These are phyloP conservation scores for Heliconius ethilla DNA, from an alignment of 2,888 invertebrate species.

Conservation along the genomic window DNA sequence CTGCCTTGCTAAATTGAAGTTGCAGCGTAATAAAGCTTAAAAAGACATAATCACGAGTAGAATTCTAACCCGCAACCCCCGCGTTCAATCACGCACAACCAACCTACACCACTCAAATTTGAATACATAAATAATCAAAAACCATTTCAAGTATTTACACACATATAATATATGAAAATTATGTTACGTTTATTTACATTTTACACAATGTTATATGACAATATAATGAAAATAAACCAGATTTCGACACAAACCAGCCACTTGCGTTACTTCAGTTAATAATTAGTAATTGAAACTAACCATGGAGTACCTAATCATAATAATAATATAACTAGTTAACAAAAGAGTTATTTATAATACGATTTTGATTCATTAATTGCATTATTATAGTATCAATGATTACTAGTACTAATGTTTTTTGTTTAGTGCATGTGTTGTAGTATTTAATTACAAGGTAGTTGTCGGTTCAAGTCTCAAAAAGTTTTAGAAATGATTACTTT, in stretches of 20 bases:
- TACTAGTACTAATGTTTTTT: constrained; percentile 21
- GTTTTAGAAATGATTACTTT: neutral
- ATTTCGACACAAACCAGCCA: constrained; percentile 8
- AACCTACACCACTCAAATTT: neutral
- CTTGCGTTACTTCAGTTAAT: constrained; percentile 3
- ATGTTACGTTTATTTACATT: constrained; percentile 7
- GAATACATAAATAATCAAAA: neutral
- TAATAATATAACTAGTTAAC: constrained; percentile 12
- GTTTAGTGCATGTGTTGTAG: neutral
- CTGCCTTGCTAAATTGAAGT: no score
- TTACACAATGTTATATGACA: constrained; percentile 16
- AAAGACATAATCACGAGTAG: neutral
- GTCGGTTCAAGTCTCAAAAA: neutral
- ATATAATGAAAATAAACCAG: constrained; percentile 13
- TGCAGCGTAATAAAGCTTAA: no score
- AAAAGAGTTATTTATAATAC: constrained; percentile 19
- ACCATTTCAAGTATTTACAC: neutral
- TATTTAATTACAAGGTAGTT: neutral
- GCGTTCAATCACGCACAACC: neutral
- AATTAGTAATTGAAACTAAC: constrained; percentile 16
- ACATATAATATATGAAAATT: constrained; percentile 16
- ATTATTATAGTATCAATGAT: constrained; percentile 4
- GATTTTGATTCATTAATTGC: constrained; percentile 1
- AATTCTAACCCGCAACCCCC: neutral
- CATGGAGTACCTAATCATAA: constrained; percentile 15